These are phyloP conservation scores for Sarcophaga peregrina DNA, from an alignment of 1,140 invertebrate genomes.

Conservation along the genomic window DNA sequence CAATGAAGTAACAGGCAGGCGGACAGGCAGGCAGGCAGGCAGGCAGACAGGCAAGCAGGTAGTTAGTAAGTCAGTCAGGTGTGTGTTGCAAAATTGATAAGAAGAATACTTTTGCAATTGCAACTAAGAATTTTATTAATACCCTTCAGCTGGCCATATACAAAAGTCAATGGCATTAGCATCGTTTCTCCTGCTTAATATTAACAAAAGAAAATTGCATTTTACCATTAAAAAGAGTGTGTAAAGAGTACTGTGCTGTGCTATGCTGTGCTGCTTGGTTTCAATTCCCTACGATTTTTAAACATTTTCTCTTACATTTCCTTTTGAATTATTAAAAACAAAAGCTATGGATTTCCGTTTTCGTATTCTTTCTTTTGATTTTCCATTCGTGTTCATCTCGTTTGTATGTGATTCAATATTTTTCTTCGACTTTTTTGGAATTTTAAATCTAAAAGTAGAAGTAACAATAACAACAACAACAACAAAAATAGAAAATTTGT, in stretches of 20 bases:
- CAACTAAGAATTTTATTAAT: not conserved
- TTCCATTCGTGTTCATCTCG: not conserved
- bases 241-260: too few relatives aligned
- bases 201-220: too few relatives aligned
- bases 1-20: not conserved
- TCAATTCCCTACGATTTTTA: too few relatives aligned
- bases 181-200: too few relatives aligned
- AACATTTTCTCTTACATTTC: too few relatives aligned
- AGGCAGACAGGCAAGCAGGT: not conserved
- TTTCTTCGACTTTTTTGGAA: too few relatives aligned
- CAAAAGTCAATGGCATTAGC: too few relatives aligned
- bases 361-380: too few relatives aligned
- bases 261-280: not conserved
- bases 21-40: not conserved
- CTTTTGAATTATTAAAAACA: conserved; percentile 37
- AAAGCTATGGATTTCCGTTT: conserved; percentile 17
- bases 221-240: too few relatives aligned
- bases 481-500: conserved; percentile 6
- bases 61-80: not conserved
- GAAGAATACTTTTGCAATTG: not conserved
- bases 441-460: too few relatives aligned
- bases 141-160: too few relatives aligned
- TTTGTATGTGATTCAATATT: conserved; percentile 31
- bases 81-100: conserved; percentile 33
- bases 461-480: not conserved